Base-by-base conservation (phyloP, 2,113 vertebrate species). In the Speoplatyrhinus poulsoni region DNA sequence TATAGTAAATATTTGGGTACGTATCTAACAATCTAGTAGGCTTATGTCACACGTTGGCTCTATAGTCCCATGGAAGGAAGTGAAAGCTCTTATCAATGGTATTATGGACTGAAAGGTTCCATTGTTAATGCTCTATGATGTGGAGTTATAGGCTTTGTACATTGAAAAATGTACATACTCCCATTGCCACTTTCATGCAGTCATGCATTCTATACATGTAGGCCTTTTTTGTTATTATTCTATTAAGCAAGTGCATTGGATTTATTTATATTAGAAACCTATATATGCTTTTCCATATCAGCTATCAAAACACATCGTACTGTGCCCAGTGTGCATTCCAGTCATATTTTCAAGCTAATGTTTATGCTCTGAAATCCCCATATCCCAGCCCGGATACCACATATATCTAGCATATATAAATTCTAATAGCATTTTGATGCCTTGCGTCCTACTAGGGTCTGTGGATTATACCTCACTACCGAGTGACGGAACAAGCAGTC, bases 371-470 rank as follows among this genome's bases (percentile, higher is more conserved):
- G 52, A 71, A 80, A 75, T 73, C 71, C 52, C 62, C 9, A 3
- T 60, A 70, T 72, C 64, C 83, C 77, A 60, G 53, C 9, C 54
- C 65, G 59, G 71, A 80, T 67, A 80, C 67, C 69, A 70, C 67
- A 75, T 75, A 74, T 70, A 54, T 67, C 71, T 73, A 0, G 47
- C 57, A 75, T 63, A 57, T 60, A 75, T 73, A 70, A 72, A 70
- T 79, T 82, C 62, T 84, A 82, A 87, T 85, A 89, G 72, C 77
- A 84, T 73, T 82, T 82, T 68, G 79, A 74, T 69, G 67, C 70
- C 60, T 65, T 1, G 62, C 41, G 67, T 78, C 79, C 71, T 72
- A 70, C 73, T n/a, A 61, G 58, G 77, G 46, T 62, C 72, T 73
- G 79, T 3, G 65, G 70, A 83, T 17, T 80, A 83, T 75, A 36